Percentiles rank a stretch among this genome's conserved stretches.
Conservation (phyloP, 2,797 vertebrate genomes). For the Anguilla obscura region DNA sequence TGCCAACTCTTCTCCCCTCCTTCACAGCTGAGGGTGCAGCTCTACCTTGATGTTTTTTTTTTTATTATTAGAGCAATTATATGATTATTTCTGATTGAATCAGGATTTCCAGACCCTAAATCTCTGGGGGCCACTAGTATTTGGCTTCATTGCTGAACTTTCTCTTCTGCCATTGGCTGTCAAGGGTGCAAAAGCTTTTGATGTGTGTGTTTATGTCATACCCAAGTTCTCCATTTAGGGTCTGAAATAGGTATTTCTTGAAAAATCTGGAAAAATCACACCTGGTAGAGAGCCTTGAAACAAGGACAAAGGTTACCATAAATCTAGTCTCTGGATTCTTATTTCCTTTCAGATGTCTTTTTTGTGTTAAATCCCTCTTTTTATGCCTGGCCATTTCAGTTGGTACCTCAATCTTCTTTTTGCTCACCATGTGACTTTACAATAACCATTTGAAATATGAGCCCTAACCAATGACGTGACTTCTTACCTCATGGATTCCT, state of each 20-base stretch:
- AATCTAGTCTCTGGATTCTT: background rate
- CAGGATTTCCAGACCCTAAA: constrained; percentile 15
- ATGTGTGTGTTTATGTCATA: background rate
- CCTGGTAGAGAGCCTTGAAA: background rate
- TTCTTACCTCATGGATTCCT: constrained; percentile 9
- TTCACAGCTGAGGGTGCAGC: background rate
- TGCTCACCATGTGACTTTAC: background rate
- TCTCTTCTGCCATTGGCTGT: background rate
- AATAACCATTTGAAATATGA: background rate
- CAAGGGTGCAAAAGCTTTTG: background rate
- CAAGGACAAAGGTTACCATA: constrained; percentile 1
- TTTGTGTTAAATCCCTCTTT: background rate
- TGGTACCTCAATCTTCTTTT: background rate
- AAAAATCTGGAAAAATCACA: background rate
- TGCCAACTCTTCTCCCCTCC: too few relatives aligned
- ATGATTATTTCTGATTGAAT: background rate
- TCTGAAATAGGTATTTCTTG: background rate
- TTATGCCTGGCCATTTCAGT: background rate
- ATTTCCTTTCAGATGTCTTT: background rate
- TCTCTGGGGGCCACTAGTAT: background rate
- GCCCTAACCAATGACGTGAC: constrained; percentile 6
- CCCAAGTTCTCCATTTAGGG: too few relatives aligned
- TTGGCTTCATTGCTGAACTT: background rate
- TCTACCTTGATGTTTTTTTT: background rate
- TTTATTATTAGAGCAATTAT: background rate